A percentile compares a stretch with the other conserved stretches of the same genome.
These are phyloP conservation scores for Nemotelus nigrinus DNA, from an alignment of 2,888 invertebrate genomes.

Conservation along the genomic window DNA sequence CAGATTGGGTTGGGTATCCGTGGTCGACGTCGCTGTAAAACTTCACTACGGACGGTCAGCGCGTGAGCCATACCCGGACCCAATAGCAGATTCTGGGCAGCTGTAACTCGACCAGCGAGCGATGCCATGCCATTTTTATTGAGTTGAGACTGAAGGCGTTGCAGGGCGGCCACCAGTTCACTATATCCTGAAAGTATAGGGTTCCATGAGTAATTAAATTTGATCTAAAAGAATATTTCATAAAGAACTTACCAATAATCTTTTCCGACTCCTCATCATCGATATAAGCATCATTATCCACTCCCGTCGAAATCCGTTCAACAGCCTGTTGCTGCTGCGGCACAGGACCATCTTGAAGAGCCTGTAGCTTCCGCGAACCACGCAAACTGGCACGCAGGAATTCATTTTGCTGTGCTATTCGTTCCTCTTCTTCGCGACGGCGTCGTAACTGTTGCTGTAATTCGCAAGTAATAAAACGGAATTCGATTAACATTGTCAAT, in stretches of 20 bases:
- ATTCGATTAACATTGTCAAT: background rate
- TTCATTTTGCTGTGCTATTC: conserved; percentile 88
- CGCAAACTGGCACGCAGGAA: conserved; percentile 90
- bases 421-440: conserved; percentile 87
- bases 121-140: conserved; percentile 79
- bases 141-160: conserved; percentile 83
- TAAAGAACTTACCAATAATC: conserved; percentile 58
- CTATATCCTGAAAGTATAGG: conserved; percentile 74
- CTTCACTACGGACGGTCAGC: conserved; percentile 80
- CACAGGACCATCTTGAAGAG: conserved; percentile 70
- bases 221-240: background rate
- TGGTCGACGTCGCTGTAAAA: conserved; percentile 73
- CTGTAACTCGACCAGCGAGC: conserved; percentile 80
- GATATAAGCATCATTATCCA: conserved; percentile 76
- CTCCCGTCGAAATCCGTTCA: conserved; percentile 57
- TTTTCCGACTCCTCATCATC: conserved; percentile 68
- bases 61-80: conserved; percentile 81
- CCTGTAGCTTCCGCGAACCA: conserved; percentile 91
- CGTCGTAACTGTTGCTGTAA: conserved; percentile 86
- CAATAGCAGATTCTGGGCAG: conserved; percentile 77
- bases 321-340: conserved; percentile 56
- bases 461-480: background rate
- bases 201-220: background rate
- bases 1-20: conserved; percentile 68
- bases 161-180: conserved; percentile 85